phyloP scores from a whole-genome alignment of 2,113 vertebrate genomes.

The Oncorhynchus tshawytscha region DNA sequence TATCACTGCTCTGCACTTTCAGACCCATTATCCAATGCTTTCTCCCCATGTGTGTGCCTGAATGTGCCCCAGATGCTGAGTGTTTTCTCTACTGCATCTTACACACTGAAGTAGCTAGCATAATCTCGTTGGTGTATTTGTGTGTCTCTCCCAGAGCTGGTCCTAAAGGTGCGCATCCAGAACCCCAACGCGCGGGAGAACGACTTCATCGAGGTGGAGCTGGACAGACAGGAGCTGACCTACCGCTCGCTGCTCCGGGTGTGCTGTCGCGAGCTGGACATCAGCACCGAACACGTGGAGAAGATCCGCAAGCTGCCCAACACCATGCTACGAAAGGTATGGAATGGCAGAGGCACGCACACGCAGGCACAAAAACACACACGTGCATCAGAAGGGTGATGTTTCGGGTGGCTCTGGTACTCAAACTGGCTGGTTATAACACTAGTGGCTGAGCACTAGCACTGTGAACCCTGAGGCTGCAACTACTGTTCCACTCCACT shows the following conservation, averaged over 20 bases:
- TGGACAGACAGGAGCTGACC: constrained; percentile 94
- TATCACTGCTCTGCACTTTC: too few relatives aligned
- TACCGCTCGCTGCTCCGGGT: constrained; percentile 89
- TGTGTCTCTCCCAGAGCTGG: constrained; percentile 79
- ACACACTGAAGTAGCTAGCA: too few relatives aligned
- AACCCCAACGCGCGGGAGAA: constrained; percentile 88
- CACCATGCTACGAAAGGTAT: constrained; percentile 93
- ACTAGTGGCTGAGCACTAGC: background rate
- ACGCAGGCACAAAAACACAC: background rate
- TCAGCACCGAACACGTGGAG: constrained; percentile 89
- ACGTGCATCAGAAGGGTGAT: background rate
- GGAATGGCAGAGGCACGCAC: background rate
- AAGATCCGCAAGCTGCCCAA: constrained; percentile 98
- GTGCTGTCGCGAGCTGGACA: constrained; percentile 88
- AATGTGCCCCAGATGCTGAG: too few relatives aligned
- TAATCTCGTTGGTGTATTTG: too few relatives aligned
- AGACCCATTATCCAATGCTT: background rate
- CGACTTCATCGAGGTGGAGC: constrained; percentile 97
- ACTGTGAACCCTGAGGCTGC: background rate
- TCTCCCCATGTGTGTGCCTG: background rate
- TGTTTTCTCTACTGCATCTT: too few relatives aligned
- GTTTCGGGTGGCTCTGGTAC: background rate
- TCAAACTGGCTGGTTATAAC: background rate
- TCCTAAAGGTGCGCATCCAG: constrained; percentile 95
- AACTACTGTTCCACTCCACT: background rate